Evolutionary conservation across 1,140 invertebrate genomes (phyloP).

Genomic region (Cotesia vestalis): DNA sequence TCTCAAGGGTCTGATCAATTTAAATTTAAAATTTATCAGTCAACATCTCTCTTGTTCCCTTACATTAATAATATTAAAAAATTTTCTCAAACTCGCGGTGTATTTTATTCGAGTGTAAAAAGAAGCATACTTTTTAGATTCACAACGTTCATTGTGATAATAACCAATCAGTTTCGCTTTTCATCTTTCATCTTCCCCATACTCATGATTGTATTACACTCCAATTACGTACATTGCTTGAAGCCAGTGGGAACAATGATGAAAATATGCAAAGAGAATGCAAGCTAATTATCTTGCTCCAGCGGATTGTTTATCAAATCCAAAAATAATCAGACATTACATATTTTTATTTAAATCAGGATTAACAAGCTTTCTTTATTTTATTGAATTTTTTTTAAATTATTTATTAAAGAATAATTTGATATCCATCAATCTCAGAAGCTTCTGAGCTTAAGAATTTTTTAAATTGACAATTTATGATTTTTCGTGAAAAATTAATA

Average conservation of each 20-base stretch:
- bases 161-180: constrained; percentile 10
- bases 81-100: not conserved
- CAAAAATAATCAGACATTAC: not conserved
- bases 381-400: too few relatives aligned
- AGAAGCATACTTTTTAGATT: not conserved
- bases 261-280: constrained; percentile 7
- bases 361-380: not conserved
- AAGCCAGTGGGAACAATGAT: constrained; percentile 1
- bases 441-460: too few relatives aligned
- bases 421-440: too few relatives aligned
- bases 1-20: too few relatives aligned
- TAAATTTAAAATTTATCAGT: too few relatives aligned
- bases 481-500: too few relatives aligned
- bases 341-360: not conserved
- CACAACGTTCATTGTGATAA: not conserved
- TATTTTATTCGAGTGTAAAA: not conserved
- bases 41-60: too few relatives aligned
- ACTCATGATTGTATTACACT: not conserved
- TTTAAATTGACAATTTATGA: too few relatives aligned
- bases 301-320: not conserved
- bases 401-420: too few relatives aligned
- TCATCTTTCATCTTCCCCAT: not conserved
- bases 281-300: not conserved
- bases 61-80: too few relatives aligned
- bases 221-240: constrained; percentile 2